These are phyloP conservation scores for Drosophila buzzatii DNA, from an alignment of 2,888 invertebrate species.

Conservation along the genomic window DNA sequence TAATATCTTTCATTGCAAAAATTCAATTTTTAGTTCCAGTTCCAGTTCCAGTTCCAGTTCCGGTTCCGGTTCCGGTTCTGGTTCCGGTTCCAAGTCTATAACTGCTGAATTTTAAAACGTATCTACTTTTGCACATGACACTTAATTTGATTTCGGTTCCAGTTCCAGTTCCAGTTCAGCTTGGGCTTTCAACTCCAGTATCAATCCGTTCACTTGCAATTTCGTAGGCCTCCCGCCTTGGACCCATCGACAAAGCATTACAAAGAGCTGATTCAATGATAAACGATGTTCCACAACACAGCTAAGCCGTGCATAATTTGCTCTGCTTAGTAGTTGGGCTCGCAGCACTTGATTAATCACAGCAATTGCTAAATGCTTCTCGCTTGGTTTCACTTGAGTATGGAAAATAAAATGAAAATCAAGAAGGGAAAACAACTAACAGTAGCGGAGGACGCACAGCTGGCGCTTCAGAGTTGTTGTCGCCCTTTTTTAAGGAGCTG, in stretches of 20 bases:
- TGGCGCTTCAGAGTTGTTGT: conserved; percentile 7
- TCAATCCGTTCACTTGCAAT: background rate
- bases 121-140: background rate
- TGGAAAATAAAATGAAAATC: no score
- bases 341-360: background rate
- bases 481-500: conserved; percentile 8
- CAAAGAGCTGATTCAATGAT: background rate
- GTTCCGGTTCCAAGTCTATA: background rate
- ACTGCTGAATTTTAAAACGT: background rate
- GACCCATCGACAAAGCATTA: background rate
- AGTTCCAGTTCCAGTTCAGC: background rate
- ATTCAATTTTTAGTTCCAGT: background rate
- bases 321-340: background rate
- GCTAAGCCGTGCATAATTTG: background rate
- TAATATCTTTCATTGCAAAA: no score
- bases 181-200: no score
- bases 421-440: no score
- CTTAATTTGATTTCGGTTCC: no score
- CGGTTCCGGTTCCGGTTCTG: background rate
- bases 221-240: background rate
- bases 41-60: background rate
- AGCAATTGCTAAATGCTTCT: background rate
- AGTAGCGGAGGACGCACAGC: background rate
- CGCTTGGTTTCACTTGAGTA: background rate
- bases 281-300: background rate